Base-by-base conservation (phyloP, 2,888 invertebrate species). In the Hofmannophila pseudospretella region DNA sequence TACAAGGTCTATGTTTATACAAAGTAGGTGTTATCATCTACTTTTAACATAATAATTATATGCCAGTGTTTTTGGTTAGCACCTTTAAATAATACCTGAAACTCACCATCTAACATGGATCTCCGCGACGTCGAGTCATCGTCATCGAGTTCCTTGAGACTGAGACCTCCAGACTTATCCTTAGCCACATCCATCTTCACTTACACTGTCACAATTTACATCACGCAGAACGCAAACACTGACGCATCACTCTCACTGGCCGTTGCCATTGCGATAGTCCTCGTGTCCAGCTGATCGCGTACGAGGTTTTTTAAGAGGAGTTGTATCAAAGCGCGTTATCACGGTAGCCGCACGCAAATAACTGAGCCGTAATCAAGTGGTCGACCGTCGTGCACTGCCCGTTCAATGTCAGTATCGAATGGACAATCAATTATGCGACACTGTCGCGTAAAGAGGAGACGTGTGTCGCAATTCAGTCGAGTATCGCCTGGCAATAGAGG, bases 351-450 rank as follows among this genome's bases (percentile, higher is more conserved):
- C 68, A 65, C 62, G 75, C 67, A 68, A 78, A 76, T 79, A 76
- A 84, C 84, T 80, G n/a, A 73, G 70, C 67, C 58, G 54, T 62
- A 69, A 73, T 69, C 66, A 66, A 69, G 66, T 67, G 67, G 67
- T 61, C 73, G 70, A 49, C 67, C 67, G 74, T 50, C 64, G 70
- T 54, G 64, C 71, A 71, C 67, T 51, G 60, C 52, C 54, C 67
- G 66, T 71, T 77, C 85, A 86, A 85, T 86, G 84, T 84, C 85
- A 82, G 77, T 78, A 84, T 76, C 70, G 81, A 75, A 70, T 73
- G 79, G 73, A 69, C 80, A 74, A 84, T 81, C 73, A 82, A 81
- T 35, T 81, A 84, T 77, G 80, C 75, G 84, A 82, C 81, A 78
- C 49, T 60, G 67, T 58, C 57, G 61, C 60, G 62, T 58, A 65